Base-by-base conservation (phyloP, 2,797 vertebrate genomes). In the Pelobates cultripes region DNA sequence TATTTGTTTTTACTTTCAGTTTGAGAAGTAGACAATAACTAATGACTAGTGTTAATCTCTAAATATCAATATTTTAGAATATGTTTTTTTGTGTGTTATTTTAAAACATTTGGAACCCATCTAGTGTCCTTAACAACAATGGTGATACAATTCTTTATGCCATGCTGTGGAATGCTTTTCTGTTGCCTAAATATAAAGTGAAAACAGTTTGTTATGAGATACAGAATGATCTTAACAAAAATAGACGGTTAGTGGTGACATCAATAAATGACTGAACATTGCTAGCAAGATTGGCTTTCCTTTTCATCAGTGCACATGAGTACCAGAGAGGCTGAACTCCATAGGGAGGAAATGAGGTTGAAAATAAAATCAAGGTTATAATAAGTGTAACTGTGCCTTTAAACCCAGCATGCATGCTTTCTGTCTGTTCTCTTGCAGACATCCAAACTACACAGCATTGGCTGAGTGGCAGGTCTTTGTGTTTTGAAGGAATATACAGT, bases 221-320 rank as follows among this genome's bases (percentile, higher is more conserved):
- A 51, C 47, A 51, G 47, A 6, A 6, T 51, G 5, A 6, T 2
- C 10, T 51, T 51, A 10, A 10, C 47, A 51, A 10, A 71, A 57
- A 51, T 66, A 28, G 47, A 2, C 5, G 5, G 67, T 53, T 77
- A 43, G 61, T 67, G 8, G 75, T 66, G 67, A 72, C 77, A 66
- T 75, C 73, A 84, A 75, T 84, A 75, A 79, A 75, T 83, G 75
- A 47, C 75, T 79, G 72, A 74, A 83, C 67, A 55, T 53, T 70
- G 17, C 53, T 74, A 40, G 47, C 63, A 73, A 83, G 81, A 51
- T 51, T 63, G 42, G 53, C 60, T 41, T 12, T 70, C 12, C 76
- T 78, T 83, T 83, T 84, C 69, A 84, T 79, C 82, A 75, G 73
- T 57, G 43, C 40, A 53, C 57, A 60, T 17, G 53, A 53, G 76